These are phyloP conservation scores for Flexamia atlantica DNA, from an alignment of 2,888 invertebrate species.

Conservation along the genomic window DNA sequence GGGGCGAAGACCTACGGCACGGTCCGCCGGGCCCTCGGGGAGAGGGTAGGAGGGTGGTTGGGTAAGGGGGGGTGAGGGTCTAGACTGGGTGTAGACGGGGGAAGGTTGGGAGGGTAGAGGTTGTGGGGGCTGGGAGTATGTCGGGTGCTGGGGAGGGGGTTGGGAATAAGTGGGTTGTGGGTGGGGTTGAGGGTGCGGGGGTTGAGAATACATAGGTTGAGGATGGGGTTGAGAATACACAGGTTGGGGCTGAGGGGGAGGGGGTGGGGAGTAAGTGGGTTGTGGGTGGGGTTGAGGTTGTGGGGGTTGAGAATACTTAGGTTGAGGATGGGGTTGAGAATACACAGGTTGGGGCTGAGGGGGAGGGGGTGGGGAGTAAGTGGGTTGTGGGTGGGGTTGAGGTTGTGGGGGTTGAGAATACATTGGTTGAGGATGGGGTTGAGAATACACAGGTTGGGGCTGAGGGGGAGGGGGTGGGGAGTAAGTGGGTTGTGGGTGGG, in stretches of 20 bases:
- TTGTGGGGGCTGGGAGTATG: not conserved
- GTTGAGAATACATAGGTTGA: constrained; percentile 3
- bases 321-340: not conserved
- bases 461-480: too few relatives aligned
- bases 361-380: not conserved
- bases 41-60: constrained; percentile 2
- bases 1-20: not conserved
- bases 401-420: constrained; percentile 6
- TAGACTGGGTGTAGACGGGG: not conserved
- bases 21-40: not conserved
- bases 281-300: not conserved
- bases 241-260: too few relatives aligned
- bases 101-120: not conserved
- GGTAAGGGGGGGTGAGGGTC: not conserved
- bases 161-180: not conserved
- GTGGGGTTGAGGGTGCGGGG: not conserved
- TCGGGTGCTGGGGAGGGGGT: too few relatives aligned
- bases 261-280: not conserved
- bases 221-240: not conserved
- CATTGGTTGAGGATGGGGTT: not conserved
- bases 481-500: not conserved
- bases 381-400: not conserved
- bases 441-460: not conserved
- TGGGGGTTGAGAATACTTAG: constrained; percentile 1
- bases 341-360: too few relatives aligned